A percentile compares a stretch with the other conserved stretches of the same genome.
These are phyloP conservation scores for Rhodophaea formosa DNA, from an alignment of 2,888 invertebrate species.

Conservation along the genomic window DNA sequence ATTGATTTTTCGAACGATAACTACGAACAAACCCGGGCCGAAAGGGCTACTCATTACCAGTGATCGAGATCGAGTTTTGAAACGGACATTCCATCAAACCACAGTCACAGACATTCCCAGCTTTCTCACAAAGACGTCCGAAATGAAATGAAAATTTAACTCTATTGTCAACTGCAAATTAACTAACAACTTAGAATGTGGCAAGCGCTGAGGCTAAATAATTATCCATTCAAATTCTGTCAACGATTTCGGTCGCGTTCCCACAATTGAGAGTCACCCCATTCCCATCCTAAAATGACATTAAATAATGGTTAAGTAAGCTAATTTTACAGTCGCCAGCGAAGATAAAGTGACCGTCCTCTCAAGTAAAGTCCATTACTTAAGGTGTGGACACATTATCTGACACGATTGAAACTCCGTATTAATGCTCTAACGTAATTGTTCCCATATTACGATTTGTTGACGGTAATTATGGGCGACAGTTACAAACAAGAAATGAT, in stretches of 20 bases:
- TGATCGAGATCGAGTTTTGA: constrained; percentile 7
- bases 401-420: constrained; percentile 47
- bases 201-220: constrained; percentile 48
- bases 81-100: constrained; percentile 6
- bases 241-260: constrained; percentile 55
- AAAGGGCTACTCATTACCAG: constrained; percentile 10
- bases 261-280: constrained; percentile 62
- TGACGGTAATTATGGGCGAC: constrained; percentile 55
- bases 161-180: constrained; percentile 26
- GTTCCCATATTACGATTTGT: constrained; percentile 57
- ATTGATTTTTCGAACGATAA: constrained; percentile 59
- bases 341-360: constrained; percentile 48
- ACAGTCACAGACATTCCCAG: not conserved
- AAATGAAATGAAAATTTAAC: constrained; percentile 14
- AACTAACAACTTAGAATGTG: constrained; percentile 30
- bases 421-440: constrained; percentile 55
- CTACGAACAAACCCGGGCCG: constrained; percentile 19
- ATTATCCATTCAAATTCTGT: constrained; percentile 63
- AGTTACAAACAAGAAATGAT: constrained; percentile 33
- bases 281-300: constrained; percentile 64
- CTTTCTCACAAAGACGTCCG: not conserved
- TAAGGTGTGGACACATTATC: constrained; percentile 61
- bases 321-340: constrained; percentile 58
- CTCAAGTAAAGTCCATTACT: constrained; percentile 48
- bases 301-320: constrained; percentile 72